Evolutionary conservation across 2,113 vertebrate species (phyloP).

Genomic region (Elephantulus edwardii): DNA sequence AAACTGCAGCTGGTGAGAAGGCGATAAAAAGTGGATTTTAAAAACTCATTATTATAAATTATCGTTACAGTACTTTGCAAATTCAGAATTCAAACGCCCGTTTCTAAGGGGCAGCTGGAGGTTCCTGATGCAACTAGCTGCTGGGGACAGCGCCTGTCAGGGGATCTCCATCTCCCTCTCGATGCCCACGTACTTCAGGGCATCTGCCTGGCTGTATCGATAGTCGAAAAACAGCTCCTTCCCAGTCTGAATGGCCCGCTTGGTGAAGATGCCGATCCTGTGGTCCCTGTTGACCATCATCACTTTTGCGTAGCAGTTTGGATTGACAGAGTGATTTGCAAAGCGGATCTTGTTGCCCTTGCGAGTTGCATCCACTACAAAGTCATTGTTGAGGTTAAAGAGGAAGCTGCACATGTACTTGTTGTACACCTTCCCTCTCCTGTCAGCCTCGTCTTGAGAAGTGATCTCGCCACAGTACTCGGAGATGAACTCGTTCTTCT

Average conservation of each 20-base stretch:
- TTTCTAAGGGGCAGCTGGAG: too few relatives aligned
- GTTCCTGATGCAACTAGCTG: too few relatives aligned
- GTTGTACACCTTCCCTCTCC: conserved; percentile 98
- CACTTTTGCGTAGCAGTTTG: conserved; percentile 99
- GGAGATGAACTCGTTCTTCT: conserved; percentile 99
- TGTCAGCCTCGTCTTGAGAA: conserved; percentile 98
- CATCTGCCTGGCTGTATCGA: conserved; percentile 99
- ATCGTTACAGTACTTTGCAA: conserved; percentile 89
- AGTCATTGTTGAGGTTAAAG: conserved; percentile 99
- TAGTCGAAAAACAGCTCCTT: conserved; percentile 99
- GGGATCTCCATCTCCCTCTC: conserved; percentile 98
- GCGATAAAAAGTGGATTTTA: conserved; percentile 86
- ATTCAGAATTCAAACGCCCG: conserved; percentile 85
- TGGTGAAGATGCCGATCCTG: conserved; percentile 98
- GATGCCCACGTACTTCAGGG: conserved; percentile 98
- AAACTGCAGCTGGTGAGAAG: conserved; percentile 88
- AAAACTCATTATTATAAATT: conserved; percentile 88
- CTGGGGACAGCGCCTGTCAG: conserved; percentile 91
- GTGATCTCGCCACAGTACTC: conserved; percentile 99
- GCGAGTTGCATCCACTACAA: conserved; percentile 98
- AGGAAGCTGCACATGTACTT: conserved; percentile 99
- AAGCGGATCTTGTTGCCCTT: conserved; percentile 99
- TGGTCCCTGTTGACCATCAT: conserved; percentile 99
- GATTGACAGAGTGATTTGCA: conserved; percentile 99
- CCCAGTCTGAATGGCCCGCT: conserved; percentile 99